Conservation (phyloP, 2,113 vertebrate genomes). For the Dunckerocampus dactyliophorus region DNA sequence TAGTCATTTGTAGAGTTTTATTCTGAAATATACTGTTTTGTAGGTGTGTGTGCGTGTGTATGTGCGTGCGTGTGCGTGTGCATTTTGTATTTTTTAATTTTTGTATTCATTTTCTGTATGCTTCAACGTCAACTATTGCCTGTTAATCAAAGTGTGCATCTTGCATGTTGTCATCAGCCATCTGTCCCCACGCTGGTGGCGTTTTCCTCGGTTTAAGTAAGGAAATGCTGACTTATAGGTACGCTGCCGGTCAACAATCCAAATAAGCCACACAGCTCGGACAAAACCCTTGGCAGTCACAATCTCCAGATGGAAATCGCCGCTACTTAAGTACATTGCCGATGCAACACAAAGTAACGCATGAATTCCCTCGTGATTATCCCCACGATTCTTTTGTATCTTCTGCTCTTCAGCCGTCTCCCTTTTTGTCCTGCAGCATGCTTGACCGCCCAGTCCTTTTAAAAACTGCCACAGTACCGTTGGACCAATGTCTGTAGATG, state of each 20-base stretch:
- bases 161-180: constrained; percentile 65
- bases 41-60: constrained; percentile 74
- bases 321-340: neutral
- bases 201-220: constrained; percentile 18
- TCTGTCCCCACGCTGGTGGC: constrained; percentile 41
- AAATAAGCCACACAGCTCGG: constrained; percentile 27
- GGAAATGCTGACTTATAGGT: constrained; percentile 14
- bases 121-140: constrained; percentile 76
- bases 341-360: constrained; percentile 35
- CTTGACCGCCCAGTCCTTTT: constrained; percentile 50
- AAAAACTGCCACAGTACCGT: constrained; percentile 75
- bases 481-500: constrained; percentile 79
- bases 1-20: constrained; percentile 79
- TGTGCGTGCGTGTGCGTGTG: constrained; percentile 63
- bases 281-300: constrained; percentile 1
- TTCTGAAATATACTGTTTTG: constrained; percentile 78
- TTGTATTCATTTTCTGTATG: constrained; percentile 75
- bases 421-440: constrained; percentile 45
- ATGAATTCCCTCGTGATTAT: constrained; percentile 39
- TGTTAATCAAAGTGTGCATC: constrained; percentile 69
- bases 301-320: constrained; percentile 25
- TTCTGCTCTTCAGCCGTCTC: constrained; percentile 10
- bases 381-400: constrained; percentile 28
- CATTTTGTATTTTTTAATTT: constrained; percentile 75
- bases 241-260: constrained; percentile 5